phyloP scores from a whole-genome alignment of 1,140 invertebrate genomes.

The Tetragonula clypearis region DNA sequence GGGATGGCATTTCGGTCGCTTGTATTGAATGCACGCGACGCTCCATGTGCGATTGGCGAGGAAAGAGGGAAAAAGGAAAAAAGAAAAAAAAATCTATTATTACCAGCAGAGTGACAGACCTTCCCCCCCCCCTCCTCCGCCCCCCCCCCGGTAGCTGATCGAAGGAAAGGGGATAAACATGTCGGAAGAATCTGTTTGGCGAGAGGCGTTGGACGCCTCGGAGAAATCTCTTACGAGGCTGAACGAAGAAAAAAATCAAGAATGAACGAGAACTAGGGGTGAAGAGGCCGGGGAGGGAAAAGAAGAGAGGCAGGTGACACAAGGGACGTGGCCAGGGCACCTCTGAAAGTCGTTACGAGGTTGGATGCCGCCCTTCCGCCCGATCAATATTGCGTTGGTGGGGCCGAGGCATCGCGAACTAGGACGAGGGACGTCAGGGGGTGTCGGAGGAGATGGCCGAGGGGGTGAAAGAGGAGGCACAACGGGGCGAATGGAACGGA shows the following conservation, averaged over 20 bases:
- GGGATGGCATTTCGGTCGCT: background rate
- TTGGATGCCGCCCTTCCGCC: slow-evolving; percentile 80
- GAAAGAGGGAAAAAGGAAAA: too few species aligned
- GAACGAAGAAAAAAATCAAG: background rate
- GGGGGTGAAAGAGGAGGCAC: slow-evolving; percentile 35
- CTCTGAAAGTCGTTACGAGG: slow-evolving; percentile 66
- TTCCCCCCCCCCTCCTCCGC: too few species aligned
- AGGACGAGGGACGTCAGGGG: slow-evolving; percentile 45
- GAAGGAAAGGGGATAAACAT: background rate
- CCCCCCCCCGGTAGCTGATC: background rate
- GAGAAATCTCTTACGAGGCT: slow-evolving; percentile 16
- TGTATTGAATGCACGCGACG: slow-evolving; percentile 33
- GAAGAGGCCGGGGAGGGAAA: background rate
- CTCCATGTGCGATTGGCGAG: slow-evolving; percentile 45
- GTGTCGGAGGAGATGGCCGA: slow-evolving; percentile 28
- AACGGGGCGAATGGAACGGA: slow-evolving; percentile 37
- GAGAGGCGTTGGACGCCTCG: background rate
- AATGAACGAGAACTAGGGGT: background rate
- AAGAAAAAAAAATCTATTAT: background rate
- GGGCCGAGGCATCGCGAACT: slow-evolving; percentile 68
- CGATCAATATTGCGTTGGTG: slow-evolving; percentile 81
- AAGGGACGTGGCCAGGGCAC: slow-evolving; percentile 58
- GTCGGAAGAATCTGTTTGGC: slow-evolving; percentile 25
- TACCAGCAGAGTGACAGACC: background rate
- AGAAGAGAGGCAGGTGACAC: slow-evolving; percentile 26